phyloP scores from a whole-genome alignment of 2,113 vertebrate genomes.

The Mus pahari region DNA sequence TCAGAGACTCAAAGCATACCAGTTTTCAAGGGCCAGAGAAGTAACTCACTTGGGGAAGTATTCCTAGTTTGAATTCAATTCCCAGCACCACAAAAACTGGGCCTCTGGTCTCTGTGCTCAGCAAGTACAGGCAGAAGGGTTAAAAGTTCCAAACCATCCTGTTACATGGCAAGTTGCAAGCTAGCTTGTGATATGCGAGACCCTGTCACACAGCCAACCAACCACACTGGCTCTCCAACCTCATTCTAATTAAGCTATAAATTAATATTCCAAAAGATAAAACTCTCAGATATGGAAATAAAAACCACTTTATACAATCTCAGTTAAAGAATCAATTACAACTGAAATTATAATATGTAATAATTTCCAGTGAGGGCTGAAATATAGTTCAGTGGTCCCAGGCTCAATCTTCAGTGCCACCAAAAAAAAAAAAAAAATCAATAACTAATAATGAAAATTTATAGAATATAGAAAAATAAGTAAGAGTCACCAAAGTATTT shows the following conservation, averaged over 20 bases:
- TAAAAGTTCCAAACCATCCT: neutral
- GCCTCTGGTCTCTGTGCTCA: too few relatives aligned
- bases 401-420: neutral
- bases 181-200: neutral
- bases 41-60: too few relatives aligned
- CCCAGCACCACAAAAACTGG: too few relatives aligned
- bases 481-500: neutral
- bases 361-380: neutral
- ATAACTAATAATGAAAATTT: neutral
- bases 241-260: neutral
- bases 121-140: neutral
- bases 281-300: neutral
- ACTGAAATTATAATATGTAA: neutral
- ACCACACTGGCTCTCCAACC: neutral
- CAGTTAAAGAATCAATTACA: conserved; percentile 37
- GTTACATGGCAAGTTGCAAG: neutral
- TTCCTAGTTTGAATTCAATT: too few relatives aligned
- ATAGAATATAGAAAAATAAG: neutral
- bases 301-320: neutral
- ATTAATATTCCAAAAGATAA: conserved; percentile 12
- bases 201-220: neutral
- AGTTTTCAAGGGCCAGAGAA: neutral
- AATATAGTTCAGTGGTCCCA: neutral
- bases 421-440: too few relatives aligned
- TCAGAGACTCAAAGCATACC: neutral